Evolutionary conservation across 2,797 vertebrate genomes (phyloP), one percentile per base, ranked within the genome.

Genomic region (Phoebastria nigripes): DNA sequence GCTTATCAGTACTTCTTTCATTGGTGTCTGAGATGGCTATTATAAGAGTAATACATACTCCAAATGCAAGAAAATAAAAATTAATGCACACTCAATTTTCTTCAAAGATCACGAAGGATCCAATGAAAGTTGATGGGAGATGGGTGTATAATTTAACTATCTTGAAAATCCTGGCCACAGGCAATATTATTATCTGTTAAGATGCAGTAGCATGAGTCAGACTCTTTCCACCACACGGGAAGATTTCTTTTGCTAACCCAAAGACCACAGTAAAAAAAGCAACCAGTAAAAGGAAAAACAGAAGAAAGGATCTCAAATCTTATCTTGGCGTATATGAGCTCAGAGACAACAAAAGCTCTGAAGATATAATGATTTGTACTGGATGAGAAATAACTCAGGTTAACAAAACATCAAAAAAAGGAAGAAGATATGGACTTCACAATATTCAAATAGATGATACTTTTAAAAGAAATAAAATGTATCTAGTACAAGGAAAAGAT

Each of bases 31-130:
- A 9, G 2, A 4, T 31, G 35, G 16, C 8, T 69, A 7, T 65
- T 46, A 15, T 31, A 18, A 65, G 26, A 90, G 5, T 11, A 69
- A 90, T 4, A 21, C 14, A 28, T 18, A 39, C 9, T 42, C 5
- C 33, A 78, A 84, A 90, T 65, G 61, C 42, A 90, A 72, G 80
- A 78, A 85, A 95, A 86, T 58, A 80, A 90, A 93, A 81, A 69
- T 39, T 83, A 83, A 86, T 74, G 79, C 42, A 49, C 42, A 35
- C 28, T 80, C n/a, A 61, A 37, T 87, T 89, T 85, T 85, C 52
- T 49, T 71, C 72, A 92, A 90, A 95, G 82, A 47, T 74, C 80
- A 63, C 29, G 51, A 78, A 87, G 41, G 39, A 72, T 51, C 63
- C 52, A 25, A 31, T 26, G 54, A 29, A 89, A 73, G 62, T 29